Evolutionary conservation across 1,140 invertebrate genomes (phyloP), one percentile per base, ranked within the genome.

Genomic region (Venustaconcha ellipsiformis): DNA sequence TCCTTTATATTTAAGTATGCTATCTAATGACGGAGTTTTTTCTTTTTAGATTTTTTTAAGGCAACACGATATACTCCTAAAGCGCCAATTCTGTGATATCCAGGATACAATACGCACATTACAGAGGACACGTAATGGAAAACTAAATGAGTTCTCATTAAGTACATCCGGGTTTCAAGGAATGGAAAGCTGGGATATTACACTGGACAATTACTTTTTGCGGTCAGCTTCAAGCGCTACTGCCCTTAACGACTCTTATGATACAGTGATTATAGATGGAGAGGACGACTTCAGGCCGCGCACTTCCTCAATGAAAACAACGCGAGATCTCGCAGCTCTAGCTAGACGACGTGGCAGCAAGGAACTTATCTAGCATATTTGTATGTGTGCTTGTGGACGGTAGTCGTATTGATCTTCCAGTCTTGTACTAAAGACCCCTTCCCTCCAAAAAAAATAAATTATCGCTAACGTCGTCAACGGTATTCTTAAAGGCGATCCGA

Each of bases 31-130:
- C 37, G 37, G 37, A 63, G 57, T 8, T 57, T 17, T 30, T 48
- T 65, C 17, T 30, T 81, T 82, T 23, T 76, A 86, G 86, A 85
- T 87, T 65, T 62, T 85, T n/a, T 58, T 87, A 26, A 67, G 84
- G 15, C 86, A 87, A 64, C 84, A 87, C 75, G 86, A 87, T 65
- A 83, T 87, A 66, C 76, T 86, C 14, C 75, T 86, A 1, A 86
- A 86, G 63, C 75, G 84, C 62, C 86, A 86, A 71, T 87, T 87
- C 67, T 79, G 83, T 72, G 79, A 87, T 69, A 87, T 87, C n/a
- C 83, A 83, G 23, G 77, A 86, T 70, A 86, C 86, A 48, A 86
- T 87, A 23, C 72, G 74, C 11, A 75, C 82, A 11, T 55, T 86
- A 6, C 68, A 78, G 30, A 83, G 70, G 66, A 67, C 67, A 12